phyloP scores from a whole-genome alignment of 2,797 vertebrate genomes.

The Carcharodon carcharias region DNA sequence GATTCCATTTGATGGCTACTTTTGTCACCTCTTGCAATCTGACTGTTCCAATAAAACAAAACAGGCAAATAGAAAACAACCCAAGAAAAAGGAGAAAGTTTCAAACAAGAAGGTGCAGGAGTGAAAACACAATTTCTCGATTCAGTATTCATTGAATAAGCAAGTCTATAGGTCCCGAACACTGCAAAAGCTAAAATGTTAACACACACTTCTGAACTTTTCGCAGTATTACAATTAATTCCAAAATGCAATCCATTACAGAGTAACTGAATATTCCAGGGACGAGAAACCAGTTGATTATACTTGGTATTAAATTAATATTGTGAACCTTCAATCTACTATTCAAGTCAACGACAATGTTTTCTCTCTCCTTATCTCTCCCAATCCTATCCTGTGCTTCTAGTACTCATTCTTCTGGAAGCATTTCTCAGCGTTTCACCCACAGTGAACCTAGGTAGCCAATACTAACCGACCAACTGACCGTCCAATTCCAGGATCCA shows the following conservation, averaged over 20 bases:
- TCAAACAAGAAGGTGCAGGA: neutral
- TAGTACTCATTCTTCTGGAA: neutral
- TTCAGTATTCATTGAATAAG: neutral
- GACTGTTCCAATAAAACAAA: neutral
- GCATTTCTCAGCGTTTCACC: neutral
- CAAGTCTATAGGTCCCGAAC: neutral
- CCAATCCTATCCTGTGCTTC: neutral
- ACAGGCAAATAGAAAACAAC: neutral
- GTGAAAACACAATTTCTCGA: neutral
- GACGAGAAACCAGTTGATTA: too few species aligned
- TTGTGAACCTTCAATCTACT: neutral
- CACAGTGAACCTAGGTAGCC: neutral
- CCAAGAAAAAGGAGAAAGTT: neutral
- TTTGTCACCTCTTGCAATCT: neutral
- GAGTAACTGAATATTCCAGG: neutral
- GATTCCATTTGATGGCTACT: neutral
- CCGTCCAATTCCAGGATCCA: neutral
- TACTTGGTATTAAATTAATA: neutral
- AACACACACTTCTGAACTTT: too few species aligned
- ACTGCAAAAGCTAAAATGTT: neutral
- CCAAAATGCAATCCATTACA: neutral
- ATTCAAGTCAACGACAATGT: neutral
- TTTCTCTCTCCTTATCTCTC: neutral
- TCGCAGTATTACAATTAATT: neutral
- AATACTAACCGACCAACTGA: neutral